phyloP scores from a whole-genome alignment of 2,113 vertebrate species.

The Sturnira hondurensis region DNA sequence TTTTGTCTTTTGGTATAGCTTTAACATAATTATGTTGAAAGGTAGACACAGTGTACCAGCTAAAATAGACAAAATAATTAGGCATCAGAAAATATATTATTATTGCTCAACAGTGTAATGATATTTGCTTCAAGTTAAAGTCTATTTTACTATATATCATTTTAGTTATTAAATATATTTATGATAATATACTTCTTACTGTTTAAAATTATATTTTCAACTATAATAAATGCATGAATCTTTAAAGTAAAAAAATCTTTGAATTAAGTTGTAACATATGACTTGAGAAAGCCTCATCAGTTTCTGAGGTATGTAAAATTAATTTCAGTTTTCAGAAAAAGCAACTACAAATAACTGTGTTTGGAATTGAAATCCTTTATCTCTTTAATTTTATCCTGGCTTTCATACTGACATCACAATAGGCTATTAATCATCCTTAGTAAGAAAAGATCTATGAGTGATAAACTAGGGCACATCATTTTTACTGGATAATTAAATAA shows the following conservation, averaged over 20 bases:
- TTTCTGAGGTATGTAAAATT: background rate
- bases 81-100: background rate
- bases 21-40: background rate
- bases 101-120: background rate
- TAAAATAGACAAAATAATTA: background rate
- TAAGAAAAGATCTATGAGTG: background rate
- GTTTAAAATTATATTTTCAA: background rate
- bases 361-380: constrained; percentile 1
- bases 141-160: background rate
- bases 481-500: background rate
- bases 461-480: background rate
- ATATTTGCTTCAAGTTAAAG: background rate
- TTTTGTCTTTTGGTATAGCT: background rate
- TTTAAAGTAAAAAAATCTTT: background rate
- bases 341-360: background rate
- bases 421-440: background rate
- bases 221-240: background rate
- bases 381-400: background rate
- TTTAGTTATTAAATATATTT: background rate
- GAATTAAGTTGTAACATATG: background rate
- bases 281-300: background rate
- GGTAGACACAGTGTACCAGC: background rate
- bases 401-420: background rate
- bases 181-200: background rate
- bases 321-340: background rate